These are phyloP conservation scores for Styela clava DNA, from an alignment of 23 tunicate genomes.

Conservation along the genomic window DNA sequence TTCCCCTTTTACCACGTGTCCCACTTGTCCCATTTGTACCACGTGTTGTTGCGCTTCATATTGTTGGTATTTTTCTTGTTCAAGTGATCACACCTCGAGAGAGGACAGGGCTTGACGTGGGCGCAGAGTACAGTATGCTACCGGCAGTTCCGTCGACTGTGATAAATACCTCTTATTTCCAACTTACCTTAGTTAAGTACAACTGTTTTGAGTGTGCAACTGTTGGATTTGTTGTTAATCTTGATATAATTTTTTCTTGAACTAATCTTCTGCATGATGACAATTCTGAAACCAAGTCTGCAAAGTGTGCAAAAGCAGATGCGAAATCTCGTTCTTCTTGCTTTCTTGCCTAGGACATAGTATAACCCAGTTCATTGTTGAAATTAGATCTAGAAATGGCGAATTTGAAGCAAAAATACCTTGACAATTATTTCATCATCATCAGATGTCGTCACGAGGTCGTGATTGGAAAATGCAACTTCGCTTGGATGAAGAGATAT, in stretches of 20 bases:
- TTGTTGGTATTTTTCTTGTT: no score
- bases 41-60: no score
- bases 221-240: conserved; percentile 83
- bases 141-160: no score
- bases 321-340: conserved; percentile 82
- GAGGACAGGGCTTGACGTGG: no score
- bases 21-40: no score
- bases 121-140: no score
- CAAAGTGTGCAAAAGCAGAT: conserved; percentile 41
- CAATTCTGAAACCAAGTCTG: conserved; percentile 58
- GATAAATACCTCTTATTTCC: no score
- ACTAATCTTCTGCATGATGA: conserved; percentile 35
- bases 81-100: no score
- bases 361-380: no score
- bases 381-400: no score
- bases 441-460: conserved; percentile 61
- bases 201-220: conserved; percentile 79
- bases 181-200: conserved; percentile 65
- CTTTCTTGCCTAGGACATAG: conserved; percentile 27
- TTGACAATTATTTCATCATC: conserved; percentile 81
- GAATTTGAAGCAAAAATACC: no score
- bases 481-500: conserved; percentile 73
- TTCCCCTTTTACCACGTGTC: no score
- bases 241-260: conserved; percentile 61
- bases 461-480: conserved; percentile 63